Conservation (phyloP, 1,140 invertebrate genomes). For the Drosophila burlai region DNA sequence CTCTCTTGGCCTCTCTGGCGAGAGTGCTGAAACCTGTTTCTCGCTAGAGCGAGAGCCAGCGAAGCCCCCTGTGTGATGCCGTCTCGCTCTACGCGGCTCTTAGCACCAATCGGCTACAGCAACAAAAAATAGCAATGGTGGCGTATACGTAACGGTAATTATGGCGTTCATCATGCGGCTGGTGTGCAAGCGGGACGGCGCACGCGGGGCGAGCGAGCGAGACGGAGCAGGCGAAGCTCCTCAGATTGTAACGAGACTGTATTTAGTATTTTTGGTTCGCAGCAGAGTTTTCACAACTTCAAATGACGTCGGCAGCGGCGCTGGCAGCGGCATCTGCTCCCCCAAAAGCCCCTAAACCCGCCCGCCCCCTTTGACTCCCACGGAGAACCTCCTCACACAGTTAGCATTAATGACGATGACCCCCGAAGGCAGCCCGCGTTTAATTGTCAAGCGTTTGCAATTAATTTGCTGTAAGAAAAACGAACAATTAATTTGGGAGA, state of each 20-base stretch:
- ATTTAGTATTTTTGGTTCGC: conserved; percentile 80
- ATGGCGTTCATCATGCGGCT: conserved; percentile 82
- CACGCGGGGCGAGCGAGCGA: conserved; percentile 20
- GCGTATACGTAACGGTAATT: conserved; percentile 85
- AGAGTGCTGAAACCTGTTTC: conserved; percentile 60
- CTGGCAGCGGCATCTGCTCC: conserved; percentile 28
- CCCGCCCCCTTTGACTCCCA: background rate
- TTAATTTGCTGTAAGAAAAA: conserved; percentile 81
- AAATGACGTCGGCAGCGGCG: conserved; percentile 38
- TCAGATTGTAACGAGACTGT: conserved; percentile 84
- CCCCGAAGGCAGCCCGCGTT: conserved; percentile 55
- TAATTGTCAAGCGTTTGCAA: conserved; percentile 81
- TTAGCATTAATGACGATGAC: conserved; percentile 64
- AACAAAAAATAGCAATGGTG: conserved; percentile 84
- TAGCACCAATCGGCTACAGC: conserved; percentile 68
- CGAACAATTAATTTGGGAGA: conserved; percentile 75
- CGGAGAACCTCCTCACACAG: conserved; percentile 9
- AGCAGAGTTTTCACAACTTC: conserved; percentile 80
- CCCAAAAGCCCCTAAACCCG: background rate
- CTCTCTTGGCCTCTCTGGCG: conserved; percentile 10
- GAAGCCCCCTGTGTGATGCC: background rate
- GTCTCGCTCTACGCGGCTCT: conserved; percentile 47
- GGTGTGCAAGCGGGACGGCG: conserved; percentile 53
- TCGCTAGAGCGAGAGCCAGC: background rate
- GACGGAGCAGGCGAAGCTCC: conserved; percentile 56